A percentile compares a stretch with the other conserved stretches of the same genome.
Conservation (phyloP, 2,113 vertebrate species). For the Hystrix brachyura region DNA sequence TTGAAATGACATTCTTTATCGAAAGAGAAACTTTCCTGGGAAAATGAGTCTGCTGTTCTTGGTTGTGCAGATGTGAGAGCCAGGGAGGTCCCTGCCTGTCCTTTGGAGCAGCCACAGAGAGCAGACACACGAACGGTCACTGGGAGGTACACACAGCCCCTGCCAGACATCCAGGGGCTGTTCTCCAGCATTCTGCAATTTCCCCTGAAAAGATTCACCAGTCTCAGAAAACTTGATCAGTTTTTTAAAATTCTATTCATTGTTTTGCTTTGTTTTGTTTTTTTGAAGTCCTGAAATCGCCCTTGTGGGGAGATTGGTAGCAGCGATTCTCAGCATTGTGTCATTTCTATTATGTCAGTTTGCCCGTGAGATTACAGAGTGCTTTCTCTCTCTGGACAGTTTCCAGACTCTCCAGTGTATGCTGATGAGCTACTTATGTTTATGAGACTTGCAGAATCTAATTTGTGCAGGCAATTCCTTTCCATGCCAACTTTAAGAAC, state of each 20-base stretch:
- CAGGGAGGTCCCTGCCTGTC: neutral
- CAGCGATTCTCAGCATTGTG: neutral
- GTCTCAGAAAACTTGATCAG: neutral
- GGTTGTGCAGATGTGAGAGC: neutral
- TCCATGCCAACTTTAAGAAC: conserved; percentile 58
- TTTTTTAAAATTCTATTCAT: neutral
- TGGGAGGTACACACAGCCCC: neutral
- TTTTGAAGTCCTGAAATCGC: neutral
- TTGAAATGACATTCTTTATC: neutral
- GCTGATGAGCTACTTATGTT: conserved; percentile 71
- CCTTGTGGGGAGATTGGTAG: conserved; percentile 41
- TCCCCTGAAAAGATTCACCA: neutral
- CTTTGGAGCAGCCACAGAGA: neutral
- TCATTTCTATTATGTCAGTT: conserved; percentile 23
- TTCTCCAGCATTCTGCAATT: neutral
- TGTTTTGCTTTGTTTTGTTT: neutral
- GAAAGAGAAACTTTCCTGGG: neutral
- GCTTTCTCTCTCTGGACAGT: conserved; percentile 67
- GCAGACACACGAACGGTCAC: neutral
- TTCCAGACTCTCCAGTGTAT: conserved; percentile 68
- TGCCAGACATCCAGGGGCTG: neutral
- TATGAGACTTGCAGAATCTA: conserved; percentile 67
- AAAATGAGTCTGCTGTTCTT: neutral
- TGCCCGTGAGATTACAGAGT: conserved; percentile 33
- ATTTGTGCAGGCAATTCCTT: conserved; percentile 72